Percentiles rank a stretch among this genome's conserved stretches.
These are phyloP conservation scores for Drosophila sturtevanti DNA, from an alignment of 1,140 invertebrate genomes.

Conservation along the genomic window DNA sequence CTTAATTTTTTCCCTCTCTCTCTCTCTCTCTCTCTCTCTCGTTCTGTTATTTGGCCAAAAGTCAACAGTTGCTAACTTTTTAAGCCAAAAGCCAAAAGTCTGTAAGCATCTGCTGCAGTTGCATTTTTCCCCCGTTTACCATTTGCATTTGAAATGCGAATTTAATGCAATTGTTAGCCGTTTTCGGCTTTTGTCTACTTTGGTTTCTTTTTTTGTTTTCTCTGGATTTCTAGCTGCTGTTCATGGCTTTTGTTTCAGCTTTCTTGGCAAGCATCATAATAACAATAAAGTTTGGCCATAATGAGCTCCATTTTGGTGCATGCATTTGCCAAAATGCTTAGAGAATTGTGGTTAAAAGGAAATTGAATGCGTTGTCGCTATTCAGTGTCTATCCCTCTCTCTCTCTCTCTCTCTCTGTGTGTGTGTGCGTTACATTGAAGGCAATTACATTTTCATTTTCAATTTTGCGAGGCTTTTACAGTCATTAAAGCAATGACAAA, in stretches of 20 bases:
- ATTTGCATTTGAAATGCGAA: slow-evolving; percentile 56
- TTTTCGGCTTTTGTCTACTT: not conserved
- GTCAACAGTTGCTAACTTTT: not conserved
- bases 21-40: no score
- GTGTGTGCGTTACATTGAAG: not conserved
- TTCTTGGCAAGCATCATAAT: slow-evolving; percentile 5
- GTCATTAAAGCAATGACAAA: slow-evolving; percentile 5
- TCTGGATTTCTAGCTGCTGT: not conserved
- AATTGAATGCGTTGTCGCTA: not conserved
- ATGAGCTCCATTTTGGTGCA: slow-evolving; percentile 19
- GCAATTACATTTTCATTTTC: slow-evolving; percentile 11
- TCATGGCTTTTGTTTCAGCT: not conserved
- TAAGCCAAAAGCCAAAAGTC: not conserved
- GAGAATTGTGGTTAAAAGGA: slow-evolving; percentile 2
- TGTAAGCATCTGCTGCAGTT: not conserved
- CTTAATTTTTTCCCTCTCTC: no score
- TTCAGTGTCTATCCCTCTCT: not conserved
- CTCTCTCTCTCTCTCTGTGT: not conserved
- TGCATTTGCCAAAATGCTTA: not conserved
- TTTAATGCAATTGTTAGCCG: slow-evolving; percentile 30
- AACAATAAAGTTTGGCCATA: slow-evolving; percentile 26
- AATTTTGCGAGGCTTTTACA: not conserved
- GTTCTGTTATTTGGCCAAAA: not conserved
- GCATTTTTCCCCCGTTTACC: not conserved
- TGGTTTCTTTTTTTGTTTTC: not conserved